Evolutionary conservation across 2,113 vertebrate genomes (phyloP), one percentile per base, ranked within the genome.

Genomic region (Excalfactoria chinensis): DNA sequence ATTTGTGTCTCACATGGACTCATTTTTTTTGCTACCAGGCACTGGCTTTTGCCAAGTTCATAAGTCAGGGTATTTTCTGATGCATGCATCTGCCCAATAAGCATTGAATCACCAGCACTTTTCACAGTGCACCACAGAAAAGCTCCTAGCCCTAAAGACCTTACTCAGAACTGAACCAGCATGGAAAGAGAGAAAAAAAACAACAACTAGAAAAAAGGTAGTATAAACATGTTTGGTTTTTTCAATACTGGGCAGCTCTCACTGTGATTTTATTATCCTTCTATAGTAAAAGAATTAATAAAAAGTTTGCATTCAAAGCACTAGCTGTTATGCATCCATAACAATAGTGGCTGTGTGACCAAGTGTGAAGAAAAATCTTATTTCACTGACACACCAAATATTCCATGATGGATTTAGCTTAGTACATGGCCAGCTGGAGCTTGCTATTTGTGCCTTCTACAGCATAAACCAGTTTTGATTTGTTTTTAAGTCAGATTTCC

Each of bases 141-240:
- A 1, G 8, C 12, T 84, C 30, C 35, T 84, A 75, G 43, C 22
- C 40, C 37, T 49, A 41, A 15, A 72, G 28, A 68, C n/a, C 60
- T 70, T 75, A 63, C 34, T 86, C 56, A 73, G 51, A 74, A 70
- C 41, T 48, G 34, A 74, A 49, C 30, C 62, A 49, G 32, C 18
- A 0, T 17, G 26, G 0, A 21, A n/a, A 84, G n/a, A 6, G 32
- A 58, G n/a, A n/a, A 23, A 46, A 44, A 44, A 21, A 40, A 40
- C 37, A 40, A 40, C 37, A 40, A 40, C 37, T n/a, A n/a, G n/a
- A n/a, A 20, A 53, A 56, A 43, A 18, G 20, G 2, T 7, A 48
- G 40, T 9, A 58, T 15, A 60, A 91, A 58, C 9, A 16, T 4
- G 7, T 53, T 48, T 82, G 89, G 89, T 58, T 71, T 82, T 89